A percentile compares a stretch with the other conserved stretches of the same genome.
These are phyloP conservation scores for Clinocottus analis DNA, from an alignment of 2,113 vertebrate species.

Conservation along the genomic window DNA sequence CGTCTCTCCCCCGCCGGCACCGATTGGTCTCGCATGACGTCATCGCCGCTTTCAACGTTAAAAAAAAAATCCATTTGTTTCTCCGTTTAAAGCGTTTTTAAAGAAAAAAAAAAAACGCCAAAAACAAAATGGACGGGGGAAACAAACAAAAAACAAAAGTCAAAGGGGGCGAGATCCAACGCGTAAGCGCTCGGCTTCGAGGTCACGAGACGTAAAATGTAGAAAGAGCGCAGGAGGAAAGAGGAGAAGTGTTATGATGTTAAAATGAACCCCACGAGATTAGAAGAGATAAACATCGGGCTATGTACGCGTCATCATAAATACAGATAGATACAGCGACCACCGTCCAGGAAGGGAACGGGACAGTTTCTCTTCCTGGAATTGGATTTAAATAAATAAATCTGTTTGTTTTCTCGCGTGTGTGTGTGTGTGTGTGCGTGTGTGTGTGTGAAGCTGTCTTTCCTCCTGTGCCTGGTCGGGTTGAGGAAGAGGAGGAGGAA, in stretches of 20 bases:
- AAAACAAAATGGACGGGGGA: too few species aligned
- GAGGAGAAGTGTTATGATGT: conserved; percentile 9
- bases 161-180: too few species aligned
- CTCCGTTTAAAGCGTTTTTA: not conserved
- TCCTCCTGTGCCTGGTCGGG: conserved; percentile 50
- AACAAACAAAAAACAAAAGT: too few species aligned
- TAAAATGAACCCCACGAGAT: conserved; percentile 69
- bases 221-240: conserved; percentile 16
- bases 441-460: conserved; percentile 55
- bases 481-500: conserved; percentile 24
- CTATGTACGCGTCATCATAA: conserved; percentile 60
- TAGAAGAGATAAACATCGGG: conserved; percentile 68
- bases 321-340: conserved; percentile 57
- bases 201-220: conserved; percentile 4
- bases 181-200: conserved; percentile 29
- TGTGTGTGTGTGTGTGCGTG: conserved; percentile 3
- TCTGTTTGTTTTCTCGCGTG: conserved; percentile 15
- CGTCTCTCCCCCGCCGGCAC: conserved; percentile 37
- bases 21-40: conserved; percentile 38
- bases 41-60: too few species aligned
- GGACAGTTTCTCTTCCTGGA: conserved; percentile 38
- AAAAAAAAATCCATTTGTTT: not conserved
- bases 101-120: too few species aligned
- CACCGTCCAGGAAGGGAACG: conserved; percentile 57
- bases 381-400: conserved; percentile 75